A percentile compares a stretch with the other conserved stretches of the same genome.
Evolutionary conservation across 2,888 invertebrate genomes (phyloP).

Genomic region (Cerceris ruficornis): DNA sequence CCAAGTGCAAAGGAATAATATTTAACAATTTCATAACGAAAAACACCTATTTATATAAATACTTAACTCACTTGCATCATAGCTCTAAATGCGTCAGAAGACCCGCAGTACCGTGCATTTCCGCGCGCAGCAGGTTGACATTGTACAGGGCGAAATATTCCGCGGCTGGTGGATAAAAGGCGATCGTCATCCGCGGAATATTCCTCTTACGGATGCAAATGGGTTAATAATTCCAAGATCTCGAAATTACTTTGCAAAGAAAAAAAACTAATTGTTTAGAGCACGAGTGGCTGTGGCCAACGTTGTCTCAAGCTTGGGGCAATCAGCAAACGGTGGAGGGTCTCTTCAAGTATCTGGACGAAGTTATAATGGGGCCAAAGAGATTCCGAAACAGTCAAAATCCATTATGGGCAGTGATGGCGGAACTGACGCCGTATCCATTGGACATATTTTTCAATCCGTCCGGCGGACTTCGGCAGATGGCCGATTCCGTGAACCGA

Average conservation of each 20-base stretch:
- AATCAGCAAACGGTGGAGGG: conserved; percentile 80
- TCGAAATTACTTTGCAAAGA: not conserved
- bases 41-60: not conserved
- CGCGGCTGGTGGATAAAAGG: no score
- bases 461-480: conserved; percentile 80
- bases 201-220: no score
- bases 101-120: no score
- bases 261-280: conserved; percentile 77
- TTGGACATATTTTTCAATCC: conserved; percentile 80
- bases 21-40: not conserved
- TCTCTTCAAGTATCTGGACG: conserved; percentile 75
- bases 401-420: conserved; percentile 81
- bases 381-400: conserved; percentile 75
- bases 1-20: no score
- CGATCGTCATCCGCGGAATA: no score
- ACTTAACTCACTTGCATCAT: no score
- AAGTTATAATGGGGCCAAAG: conserved; percentile 72
- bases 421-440: conserved; percentile 83
- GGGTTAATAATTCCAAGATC: not conserved
- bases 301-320: conserved; percentile 86
- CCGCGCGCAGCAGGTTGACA: no score
- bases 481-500: conserved; percentile 81
- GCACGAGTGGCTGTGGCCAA: conserved; percentile 86
- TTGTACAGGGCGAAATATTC: no score
- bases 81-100: no score